Percentiles rank a stretch among this genome's conserved stretches.
These are phyloP conservation scores for Neosalanx taihuensis DNA, from an alignment of 2,797 vertebrate species.

Conservation along the genomic window DNA sequence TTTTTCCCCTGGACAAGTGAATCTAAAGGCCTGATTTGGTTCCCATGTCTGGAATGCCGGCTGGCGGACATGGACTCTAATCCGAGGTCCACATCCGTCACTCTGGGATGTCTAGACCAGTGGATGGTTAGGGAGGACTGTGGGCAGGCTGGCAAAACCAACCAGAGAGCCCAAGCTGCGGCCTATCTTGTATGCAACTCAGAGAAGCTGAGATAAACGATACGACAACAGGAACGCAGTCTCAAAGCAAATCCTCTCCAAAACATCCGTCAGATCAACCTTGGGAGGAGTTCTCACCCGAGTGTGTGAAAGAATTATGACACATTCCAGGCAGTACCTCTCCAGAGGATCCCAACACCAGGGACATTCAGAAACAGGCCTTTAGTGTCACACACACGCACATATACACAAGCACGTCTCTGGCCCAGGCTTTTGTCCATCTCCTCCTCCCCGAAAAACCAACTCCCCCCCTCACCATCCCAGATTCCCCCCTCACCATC, in stretches of 20 bases:
- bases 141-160: not conserved
- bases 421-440: slow-evolving; percentile 31
- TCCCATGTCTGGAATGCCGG: not conserved
- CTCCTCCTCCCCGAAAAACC: not conserved
- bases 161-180: too few species aligned
- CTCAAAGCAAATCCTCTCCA: too few species aligned
- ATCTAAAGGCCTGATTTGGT: not conserved
- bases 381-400: not conserved
- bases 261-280: not conserved
- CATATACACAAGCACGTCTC: slow-evolving; percentile 12
- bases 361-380: not conserved
- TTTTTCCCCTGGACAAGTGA: not conserved
- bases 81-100: slow-evolving; percentile 7
- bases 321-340: slow-evolving; percentile 1
- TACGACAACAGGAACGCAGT: too few species aligned
- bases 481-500: slow-evolving; percentile 24
- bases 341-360: not conserved
- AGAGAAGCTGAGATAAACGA: too few species aligned
- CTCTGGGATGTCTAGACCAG: slow-evolving; percentile 4
- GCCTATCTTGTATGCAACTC: too few species aligned
- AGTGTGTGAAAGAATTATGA: not conserved
- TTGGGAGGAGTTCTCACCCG: not conserved
- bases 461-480: slow-evolving; percentile 22
- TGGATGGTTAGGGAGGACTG: slow-evolving; percentile 4
- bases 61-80: not conserved